Evolutionary conservation across 1,140 invertebrate genomes (phyloP), one percentile per base, ranked within the genome.

Genomic region (Diplogasteroides magnus): DNA sequence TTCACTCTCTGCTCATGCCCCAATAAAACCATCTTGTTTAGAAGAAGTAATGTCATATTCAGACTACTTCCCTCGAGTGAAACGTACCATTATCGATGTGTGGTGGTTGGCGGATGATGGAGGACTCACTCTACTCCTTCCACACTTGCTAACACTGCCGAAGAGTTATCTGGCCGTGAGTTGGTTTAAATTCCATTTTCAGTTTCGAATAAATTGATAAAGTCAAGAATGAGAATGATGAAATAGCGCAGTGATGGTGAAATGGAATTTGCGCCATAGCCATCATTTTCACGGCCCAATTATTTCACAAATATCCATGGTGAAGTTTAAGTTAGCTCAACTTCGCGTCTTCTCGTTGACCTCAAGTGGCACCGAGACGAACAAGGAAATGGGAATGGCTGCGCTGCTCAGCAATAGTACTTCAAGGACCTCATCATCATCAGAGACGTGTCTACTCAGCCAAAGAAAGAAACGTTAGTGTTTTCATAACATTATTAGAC

Each of bases 61-160:
- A n/a, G n/a, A n/a, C n/a, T n/a, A n/a, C n/a, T n/a, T n/a, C n/a
- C n/a, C n/a, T n/a, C n/a, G n/a, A 31, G 81, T 80, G 26, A 32
- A 63, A 23, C 77, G 74, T 66, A 91, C 91, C 23, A 90, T 88
- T 0, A 90, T 96, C 72, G 93, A 96, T 84, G 92, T 95, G 26
- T 97, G 92, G 91, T 96, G 93, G 93, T 83, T 96, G 60, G 96
- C 94, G 84, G 93, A 96, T 84, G 93, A 96, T 85, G 93, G 91
- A 81, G 91, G 91, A 88, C 60, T 89, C 60, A 88, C 88, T 13
- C 72, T 89, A 28, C 79, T 89, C n/a, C 78, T 89, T 37, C 88
- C 92, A 0, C 93, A 94, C 79, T 92, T 96, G 71, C 88, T 96
- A 55, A 91, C 90, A 31, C 91, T 89, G 58, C 61, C 1, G 1